Conservation (phyloP, 2,797 vertebrate species). For the Pygocentrus nattereri region DNA sequence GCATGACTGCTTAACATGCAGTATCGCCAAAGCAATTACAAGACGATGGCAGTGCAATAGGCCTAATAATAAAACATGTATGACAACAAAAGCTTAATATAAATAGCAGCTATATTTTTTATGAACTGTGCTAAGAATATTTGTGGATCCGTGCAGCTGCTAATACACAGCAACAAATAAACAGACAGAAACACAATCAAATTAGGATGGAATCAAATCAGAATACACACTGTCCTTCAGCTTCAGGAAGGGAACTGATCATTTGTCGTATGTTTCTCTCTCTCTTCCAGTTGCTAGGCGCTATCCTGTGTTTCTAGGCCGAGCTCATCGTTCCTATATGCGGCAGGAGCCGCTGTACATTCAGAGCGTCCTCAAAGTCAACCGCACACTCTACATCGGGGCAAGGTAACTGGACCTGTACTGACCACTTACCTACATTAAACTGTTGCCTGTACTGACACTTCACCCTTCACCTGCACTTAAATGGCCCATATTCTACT, state of each 20-base stretch:
- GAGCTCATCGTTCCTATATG: slow-evolving; percentile 81
- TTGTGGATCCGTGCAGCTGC: neutral
- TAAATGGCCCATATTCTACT: neutral
- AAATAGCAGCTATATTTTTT: neutral
- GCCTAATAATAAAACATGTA: neutral
- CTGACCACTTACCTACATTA: neutral
- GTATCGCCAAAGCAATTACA: neutral
- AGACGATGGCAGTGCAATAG: neutral
- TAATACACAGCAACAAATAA: neutral
- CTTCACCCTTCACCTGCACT: too few species aligned
- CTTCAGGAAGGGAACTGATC: neutral
- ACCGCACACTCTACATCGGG: slow-evolving; percentile 94
- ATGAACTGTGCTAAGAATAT: neutral
- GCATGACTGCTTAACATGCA: neutral
- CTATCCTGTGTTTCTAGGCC: slow-evolving; percentile 91
- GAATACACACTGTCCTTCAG: neutral
- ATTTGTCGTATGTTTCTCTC: slow-evolving; percentile 26
- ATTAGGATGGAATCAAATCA: neutral
- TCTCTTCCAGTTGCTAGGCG: slow-evolving; percentile 83
- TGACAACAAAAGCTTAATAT: neutral
- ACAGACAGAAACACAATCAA: neutral
- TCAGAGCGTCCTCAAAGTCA: slow-evolving; percentile 92
- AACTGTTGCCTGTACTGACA: neutral
- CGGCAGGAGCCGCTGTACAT: slow-evolving; percentile 85
- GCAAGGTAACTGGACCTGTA: slow-evolving; percentile 83